phyloP scores from a whole-genome alignment of 2,888 invertebrate species.

The Laothoe populi region DNA sequence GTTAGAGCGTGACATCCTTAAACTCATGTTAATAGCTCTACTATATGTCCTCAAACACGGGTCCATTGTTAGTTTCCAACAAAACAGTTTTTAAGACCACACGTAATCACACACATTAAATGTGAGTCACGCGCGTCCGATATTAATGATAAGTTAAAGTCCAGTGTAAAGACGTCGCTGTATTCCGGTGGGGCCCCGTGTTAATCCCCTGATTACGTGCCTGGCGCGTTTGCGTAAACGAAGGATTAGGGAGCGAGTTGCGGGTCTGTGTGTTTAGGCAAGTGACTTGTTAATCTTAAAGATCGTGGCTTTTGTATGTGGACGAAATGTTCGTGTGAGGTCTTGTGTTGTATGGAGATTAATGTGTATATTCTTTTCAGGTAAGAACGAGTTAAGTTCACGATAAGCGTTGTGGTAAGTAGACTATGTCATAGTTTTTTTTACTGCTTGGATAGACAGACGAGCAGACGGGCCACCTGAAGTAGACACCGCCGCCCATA shows the following conservation, averaged over 20 bases:
- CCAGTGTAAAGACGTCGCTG: constrained; percentile 21
- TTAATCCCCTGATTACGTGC: constrained; percentile 22
- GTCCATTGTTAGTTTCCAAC: constrained; percentile 5
- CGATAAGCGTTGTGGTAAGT: background rate
- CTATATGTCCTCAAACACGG: background rate
- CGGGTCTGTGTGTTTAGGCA: constrained; percentile 63
- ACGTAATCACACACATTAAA: constrained; percentile 23
- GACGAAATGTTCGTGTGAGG: constrained; percentile 26
- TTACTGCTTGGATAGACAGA: too few species aligned
- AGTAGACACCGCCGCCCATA: too few species aligned
- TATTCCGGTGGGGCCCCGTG: constrained; percentile 21
- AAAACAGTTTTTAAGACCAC: constrained; percentile 8
- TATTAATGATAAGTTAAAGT: constrained; percentile 24
- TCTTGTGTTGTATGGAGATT: background rate
- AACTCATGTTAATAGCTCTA: background rate
- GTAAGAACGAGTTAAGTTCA: constrained; percentile 9
- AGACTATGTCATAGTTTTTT: background rate
- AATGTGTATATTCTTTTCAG: constrained; percentile 26
- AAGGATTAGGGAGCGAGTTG: constrained; percentile 44
- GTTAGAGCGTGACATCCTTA: background rate
- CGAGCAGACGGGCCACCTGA: too few species aligned
- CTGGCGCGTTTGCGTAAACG: constrained; percentile 24
- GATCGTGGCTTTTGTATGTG: constrained; percentile 49
- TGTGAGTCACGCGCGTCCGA: constrained; percentile 23
- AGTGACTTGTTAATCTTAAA: constrained; percentile 65